phyloP scores from a whole-genome alignment of 2,113 vertebrate genomes.

The Oreamnos americanus region DNA sequence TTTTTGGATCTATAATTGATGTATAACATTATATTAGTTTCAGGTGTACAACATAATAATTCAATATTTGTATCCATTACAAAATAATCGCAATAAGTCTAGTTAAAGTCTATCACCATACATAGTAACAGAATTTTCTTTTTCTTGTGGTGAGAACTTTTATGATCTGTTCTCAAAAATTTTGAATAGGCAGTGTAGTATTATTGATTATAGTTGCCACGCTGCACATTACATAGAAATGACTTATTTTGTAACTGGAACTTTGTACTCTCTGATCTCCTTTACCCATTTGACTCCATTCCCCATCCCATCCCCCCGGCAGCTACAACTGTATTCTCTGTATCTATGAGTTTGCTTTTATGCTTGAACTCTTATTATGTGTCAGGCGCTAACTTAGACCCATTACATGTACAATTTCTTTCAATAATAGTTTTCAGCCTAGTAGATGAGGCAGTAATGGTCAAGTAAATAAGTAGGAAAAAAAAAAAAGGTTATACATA shows the following conservation, averaged over 20 bases:
- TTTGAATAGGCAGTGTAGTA: not conserved
- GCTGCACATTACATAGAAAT: not conserved
- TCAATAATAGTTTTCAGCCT: not conserved
- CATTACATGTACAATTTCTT: not conserved
- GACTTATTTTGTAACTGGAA: not conserved
- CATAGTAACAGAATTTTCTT: not conserved
- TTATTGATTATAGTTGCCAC: not conserved
- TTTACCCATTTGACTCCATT: not conserved
- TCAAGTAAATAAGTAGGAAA: not conserved
- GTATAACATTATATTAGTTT: not conserved
- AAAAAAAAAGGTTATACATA: not conserved
- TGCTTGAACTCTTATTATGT: not conserved
- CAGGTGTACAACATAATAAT: not conserved
- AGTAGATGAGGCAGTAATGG: not conserved
- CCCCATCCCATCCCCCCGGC: not conserved
- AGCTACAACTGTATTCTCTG: not conserved
- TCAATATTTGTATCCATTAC: not conserved
- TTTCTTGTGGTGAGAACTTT: not conserved
- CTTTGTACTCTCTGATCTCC: not conserved
- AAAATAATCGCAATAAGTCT: not conserved
- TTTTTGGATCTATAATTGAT: not conserved
- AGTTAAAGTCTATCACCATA: not conserved
- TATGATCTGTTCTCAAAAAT: not conserved
- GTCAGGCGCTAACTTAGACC: not conserved
- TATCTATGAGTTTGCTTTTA: not conserved